phyloP scores from a whole-genome alignment of 2,797 vertebrate genomes.

The Pseudochirops cupreus region DNA sequence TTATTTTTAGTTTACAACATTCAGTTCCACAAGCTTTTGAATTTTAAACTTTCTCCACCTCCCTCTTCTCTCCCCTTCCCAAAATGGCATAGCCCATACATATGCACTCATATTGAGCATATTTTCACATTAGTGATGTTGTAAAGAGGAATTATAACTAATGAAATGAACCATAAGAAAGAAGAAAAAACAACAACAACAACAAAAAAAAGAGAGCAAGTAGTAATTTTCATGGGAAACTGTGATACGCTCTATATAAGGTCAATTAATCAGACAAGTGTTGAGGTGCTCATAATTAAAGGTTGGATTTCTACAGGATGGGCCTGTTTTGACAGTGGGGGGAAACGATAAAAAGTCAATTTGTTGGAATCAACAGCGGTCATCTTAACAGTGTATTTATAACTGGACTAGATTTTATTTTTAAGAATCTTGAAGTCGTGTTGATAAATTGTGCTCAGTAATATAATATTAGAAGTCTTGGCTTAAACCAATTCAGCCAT shows the following conservation, averaged over 20 bases:
- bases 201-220: neutral
- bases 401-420: neutral
- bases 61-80: too few species aligned
- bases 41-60: too few species aligned
- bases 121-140: too few species aligned
- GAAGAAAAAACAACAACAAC: too few species aligned
- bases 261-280: neutral
- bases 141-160: too few species aligned
- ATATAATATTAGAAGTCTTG: too few species aligned
- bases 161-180: too few species aligned
- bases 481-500: neutral
- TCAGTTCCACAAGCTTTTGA: too few species aligned
- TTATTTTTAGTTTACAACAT: too few species aligned
- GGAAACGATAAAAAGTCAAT: neutral
- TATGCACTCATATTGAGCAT: too few species aligned
- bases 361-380: neutral
- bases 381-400: neutral
- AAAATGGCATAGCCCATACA: too few species aligned
- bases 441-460: neutral
- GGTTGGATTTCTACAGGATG: neutral
- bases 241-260: neutral
- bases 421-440: neutral
- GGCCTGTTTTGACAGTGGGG: neutral
- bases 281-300: neutral
- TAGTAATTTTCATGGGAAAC: neutral